Conservation (phyloP, 2,888 invertebrate genomes). For the Dione vanillae region DNA sequence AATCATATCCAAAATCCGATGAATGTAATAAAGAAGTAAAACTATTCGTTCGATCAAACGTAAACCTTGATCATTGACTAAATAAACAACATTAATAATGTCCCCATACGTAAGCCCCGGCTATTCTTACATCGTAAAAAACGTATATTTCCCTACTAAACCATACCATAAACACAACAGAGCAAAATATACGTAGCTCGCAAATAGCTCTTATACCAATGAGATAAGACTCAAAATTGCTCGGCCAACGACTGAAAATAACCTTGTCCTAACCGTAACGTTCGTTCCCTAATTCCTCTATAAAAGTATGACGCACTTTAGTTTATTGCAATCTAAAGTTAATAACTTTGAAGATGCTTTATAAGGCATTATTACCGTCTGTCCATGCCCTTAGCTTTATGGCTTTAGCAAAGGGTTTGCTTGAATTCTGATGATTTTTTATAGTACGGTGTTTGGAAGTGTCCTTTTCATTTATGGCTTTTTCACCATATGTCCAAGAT, state of each 20-base stretch:
- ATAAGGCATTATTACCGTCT: slow-evolving; percentile 51
- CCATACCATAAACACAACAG: slow-evolving; percentile 73
- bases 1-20: not conserved
- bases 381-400: slow-evolving; percentile 44
- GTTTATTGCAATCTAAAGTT: slow-evolving; percentile 81
- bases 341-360: slow-evolving; percentile 66
- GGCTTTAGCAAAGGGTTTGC: slow-evolving; percentile 38
- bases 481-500: slow-evolving; percentile 16
- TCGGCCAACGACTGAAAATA: slow-evolving; percentile 8
- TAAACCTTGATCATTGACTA: slow-evolving; percentile 48
- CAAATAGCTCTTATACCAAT: slow-evolving; percentile 45
- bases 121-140: slow-evolving; percentile 81
- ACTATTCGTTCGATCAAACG: slow-evolving; percentile 8
- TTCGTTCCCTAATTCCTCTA: slow-evolving; percentile 74
- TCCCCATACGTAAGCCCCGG: slow-evolving; percentile 71
- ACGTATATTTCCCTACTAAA: slow-evolving; percentile 79
- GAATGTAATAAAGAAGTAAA: not conserved
- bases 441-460: slow-evolving; percentile 13
- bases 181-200: slow-evolving; percentile 49
- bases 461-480: slow-evolving; percentile 28
- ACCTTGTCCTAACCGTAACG: slow-evolving; percentile 57
- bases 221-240: slow-evolving; percentile 43
- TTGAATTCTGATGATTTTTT: slow-evolving; percentile 38
- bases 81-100: slow-evolving; percentile 76
- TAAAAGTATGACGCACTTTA: slow-evolving; percentile 79